Evolutionary conservation across 23 tunicate species (phyloP), one percentile per base, ranked within the genome.

Genomic region (Oikopleura albicans): DNA sequence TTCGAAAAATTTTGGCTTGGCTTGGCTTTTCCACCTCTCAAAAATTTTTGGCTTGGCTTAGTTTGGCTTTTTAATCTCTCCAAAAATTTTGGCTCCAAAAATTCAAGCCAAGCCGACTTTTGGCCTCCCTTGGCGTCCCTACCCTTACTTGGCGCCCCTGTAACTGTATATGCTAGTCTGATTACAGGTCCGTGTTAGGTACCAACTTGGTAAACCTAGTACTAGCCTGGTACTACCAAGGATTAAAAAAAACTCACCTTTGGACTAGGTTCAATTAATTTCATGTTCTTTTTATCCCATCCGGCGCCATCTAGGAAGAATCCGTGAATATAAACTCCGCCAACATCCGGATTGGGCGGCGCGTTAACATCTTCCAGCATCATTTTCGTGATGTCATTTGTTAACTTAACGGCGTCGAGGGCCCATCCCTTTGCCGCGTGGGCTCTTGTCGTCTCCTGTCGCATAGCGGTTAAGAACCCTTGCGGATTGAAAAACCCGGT

Each of bases 361-460:
- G 87, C 87, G 33, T 91, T 87, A 29, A 95, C 76, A 75, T 95
- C 99, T 85, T 95, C 99, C 84, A 91, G 88, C 96, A 95, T 90
- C 88, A 87, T 85, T 84, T 88, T 95, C 31, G 99, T 95, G 86
- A 95, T 95, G 83, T 95, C 99, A 85, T 95, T 95, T 40, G 89
- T 89, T 40, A 95, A 87, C 2, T 91, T 88, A 4, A 95, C 99
- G 76, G 91, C 86, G 66, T 95, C 99, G 49, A 95, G 87, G 1
- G 99, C 99, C 99, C 99, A 95, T 16, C 99, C 99, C 66, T 95
- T 95, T 0, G 97, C 97, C 16, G 93, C 87, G 90, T 95, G 96
- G 0, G 99, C 99, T 0, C 99, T 76, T 4, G 99, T 95, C 38
- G 91, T 95, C 66, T 95, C 99, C 56, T 95, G 99, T 86, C 99